Evolutionary conservation across 2,888 invertebrate genomes (phyloP).

Genomic region (Tetrapedia diversipes): DNA sequence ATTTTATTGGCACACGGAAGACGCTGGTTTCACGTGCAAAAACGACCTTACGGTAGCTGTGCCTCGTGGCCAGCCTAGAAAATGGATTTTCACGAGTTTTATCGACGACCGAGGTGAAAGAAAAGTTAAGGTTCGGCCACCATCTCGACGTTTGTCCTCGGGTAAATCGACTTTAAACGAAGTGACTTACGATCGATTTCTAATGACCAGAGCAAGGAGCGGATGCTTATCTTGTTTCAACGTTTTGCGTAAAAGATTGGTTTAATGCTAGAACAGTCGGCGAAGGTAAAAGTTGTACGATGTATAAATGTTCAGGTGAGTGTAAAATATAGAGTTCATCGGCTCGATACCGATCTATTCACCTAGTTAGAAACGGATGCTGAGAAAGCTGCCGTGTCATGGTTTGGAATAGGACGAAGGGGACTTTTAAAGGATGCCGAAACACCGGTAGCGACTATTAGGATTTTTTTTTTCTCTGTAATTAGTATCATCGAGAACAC

Average conservation of each 20-base stretch:
- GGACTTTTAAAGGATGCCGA: conserved; percentile 71
- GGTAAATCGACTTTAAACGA: conserved; percentile 41
- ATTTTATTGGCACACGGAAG: conserved; percentile 53
- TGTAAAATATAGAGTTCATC: background rate
- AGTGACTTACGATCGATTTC: too few species aligned
- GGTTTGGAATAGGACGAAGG: conserved; percentile 59
- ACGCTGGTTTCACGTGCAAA: conserved; percentile 22
- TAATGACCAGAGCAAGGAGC: too few species aligned
- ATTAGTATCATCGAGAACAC: conserved; percentile 38
- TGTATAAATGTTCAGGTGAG: background rate
- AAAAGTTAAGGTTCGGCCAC: conserved; percentile 33
- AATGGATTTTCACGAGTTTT: conserved; percentile 43
- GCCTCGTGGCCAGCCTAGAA: conserved; percentile 31
- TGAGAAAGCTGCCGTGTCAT: conserved; percentile 56
- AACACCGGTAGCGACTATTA: conserved; percentile 73
- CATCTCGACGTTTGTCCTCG: conserved; percentile 6
- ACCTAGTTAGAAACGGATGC: conserved; percentile 38
- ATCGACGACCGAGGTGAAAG: conserved; percentile 20
- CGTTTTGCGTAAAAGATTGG: too few species aligned
- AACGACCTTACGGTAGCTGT: conserved; percentile 42
- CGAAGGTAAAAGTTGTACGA: too few species aligned
- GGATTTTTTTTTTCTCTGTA: conserved; percentile 42
- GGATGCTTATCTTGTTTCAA: too few species aligned
- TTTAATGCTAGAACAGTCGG: too few species aligned
- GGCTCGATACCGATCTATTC: conserved; percentile 33